Evolutionary conservation across 2,888 invertebrate genomes (phyloP).

Genomic region (Laothoe populi): DNA sequence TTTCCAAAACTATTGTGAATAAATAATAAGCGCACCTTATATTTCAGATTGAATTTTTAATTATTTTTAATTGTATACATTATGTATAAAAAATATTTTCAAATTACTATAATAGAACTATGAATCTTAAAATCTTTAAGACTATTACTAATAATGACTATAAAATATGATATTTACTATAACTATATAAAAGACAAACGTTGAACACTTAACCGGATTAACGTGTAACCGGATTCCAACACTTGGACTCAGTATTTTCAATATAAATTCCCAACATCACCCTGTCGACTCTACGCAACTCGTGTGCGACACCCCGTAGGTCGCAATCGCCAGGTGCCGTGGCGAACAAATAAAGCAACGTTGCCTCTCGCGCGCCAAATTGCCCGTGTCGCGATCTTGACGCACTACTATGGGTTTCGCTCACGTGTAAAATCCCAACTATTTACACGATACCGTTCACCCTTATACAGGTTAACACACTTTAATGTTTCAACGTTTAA

Average conservation of each 20-base stretch:
- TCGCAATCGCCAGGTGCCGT: slow-evolving; percentile 71
- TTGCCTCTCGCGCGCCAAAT: slow-evolving; percentile 74
- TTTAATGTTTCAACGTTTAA: slow-evolving; percentile 52
- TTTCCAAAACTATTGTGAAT: no score
- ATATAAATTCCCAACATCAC: slow-evolving; percentile 6
- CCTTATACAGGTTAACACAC: slow-evolving; percentile 54
- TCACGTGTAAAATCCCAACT: slow-evolving; percentile 77
- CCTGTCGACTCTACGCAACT: slow-evolving; percentile 46
- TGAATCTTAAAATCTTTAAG: no score
- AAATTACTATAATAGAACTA: no score
- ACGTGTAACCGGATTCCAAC: not conserved
- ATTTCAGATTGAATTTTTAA: no score
- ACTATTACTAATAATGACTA: no score
- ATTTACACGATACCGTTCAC: slow-evolving; percentile 68
- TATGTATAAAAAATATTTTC: no score
- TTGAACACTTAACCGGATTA: not conserved
- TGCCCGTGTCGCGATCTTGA: slow-evolving; percentile 76
- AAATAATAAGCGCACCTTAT: no score
- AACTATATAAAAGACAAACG: not conserved
- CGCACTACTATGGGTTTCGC: slow-evolving; percentile 73
- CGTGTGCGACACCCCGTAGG: slow-evolving; percentile 52
- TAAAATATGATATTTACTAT: not conserved
- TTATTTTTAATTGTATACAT: no score
- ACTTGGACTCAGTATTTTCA: not conserved
- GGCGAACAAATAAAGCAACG: slow-evolving; percentile 68